A percentile compares a stretch with the other conserved stretches of the same genome.
These are phyloP conservation scores for Cryptocephalus primarius DNA, from an alignment of 2,888 invertebrate genomes.

Conservation along the genomic window DNA sequence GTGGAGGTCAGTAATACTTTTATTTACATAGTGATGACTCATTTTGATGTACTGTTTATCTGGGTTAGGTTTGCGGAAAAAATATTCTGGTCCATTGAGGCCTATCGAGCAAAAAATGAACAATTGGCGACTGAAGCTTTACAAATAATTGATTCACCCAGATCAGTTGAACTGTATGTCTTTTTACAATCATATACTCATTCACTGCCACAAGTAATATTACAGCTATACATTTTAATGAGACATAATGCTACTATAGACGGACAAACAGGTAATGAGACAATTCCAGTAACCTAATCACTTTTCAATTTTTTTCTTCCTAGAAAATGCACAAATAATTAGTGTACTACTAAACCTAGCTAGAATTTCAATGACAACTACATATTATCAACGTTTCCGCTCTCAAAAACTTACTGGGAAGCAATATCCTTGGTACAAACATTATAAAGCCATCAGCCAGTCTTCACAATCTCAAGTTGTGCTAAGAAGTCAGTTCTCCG, in stretches of 20 bases:
- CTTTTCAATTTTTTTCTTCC: constrained; percentile 16
- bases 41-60: not conserved
- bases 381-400: constrained; percentile 65
- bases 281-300: not conserved
- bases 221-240: constrained; percentile 55
- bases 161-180: constrained; percentile 64
- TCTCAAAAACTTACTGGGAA: constrained; percentile 63
- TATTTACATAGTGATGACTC: not conserved
- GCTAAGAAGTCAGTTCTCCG: constrained; percentile 8
- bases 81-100: constrained; percentile 68
- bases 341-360: constrained; percentile 56
- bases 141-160: constrained; percentile 47
- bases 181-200: constrained; percentile 71
- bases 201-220: constrained; percentile 59
- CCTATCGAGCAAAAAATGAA: constrained; percentile 49
- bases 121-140: constrained; percentile 50
- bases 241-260: constrained; percentile 43
- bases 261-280: constrained; percentile 50
- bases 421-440: constrained; percentile 59
- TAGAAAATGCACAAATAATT: constrained; percentile 56
- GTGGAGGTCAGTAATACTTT: constrained; percentile 42
- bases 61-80: constrained; percentile 52
- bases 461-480: constrained; percentile 7
- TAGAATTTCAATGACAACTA: constrained; percentile 58
- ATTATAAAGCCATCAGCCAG: constrained; percentile 8